Conservation (phyloP, 2,888 invertebrate genomes). For the Myopa tessellatipennis region DNA sequence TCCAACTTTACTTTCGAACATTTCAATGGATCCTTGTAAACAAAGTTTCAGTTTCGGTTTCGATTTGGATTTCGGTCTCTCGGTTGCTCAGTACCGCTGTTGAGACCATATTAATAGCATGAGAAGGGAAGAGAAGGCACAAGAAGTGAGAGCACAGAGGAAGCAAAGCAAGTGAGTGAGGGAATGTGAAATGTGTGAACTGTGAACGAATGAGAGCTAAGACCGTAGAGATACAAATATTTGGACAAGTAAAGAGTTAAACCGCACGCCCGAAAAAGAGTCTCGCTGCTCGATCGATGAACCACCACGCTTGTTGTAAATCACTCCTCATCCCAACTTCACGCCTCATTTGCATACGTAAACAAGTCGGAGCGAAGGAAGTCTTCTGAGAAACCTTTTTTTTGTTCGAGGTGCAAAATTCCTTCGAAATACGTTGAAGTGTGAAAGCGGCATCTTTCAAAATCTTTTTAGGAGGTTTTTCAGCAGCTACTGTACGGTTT, state of each 20-base stretch:
- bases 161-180: not conserved
- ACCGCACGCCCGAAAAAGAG: constrained; percentile 16
- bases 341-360: constrained; percentile 36
- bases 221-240: constrained; percentile 17
- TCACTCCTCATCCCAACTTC: constrained; percentile 20
- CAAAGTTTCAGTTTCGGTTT: constrained; percentile 10
- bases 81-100: not conserved
- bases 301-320: not conserved
- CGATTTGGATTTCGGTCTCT: not conserved
- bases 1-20: not conserved
- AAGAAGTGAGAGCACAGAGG: not conserved
- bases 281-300: constrained; percentile 4
- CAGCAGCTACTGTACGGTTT: constrained; percentile 26
- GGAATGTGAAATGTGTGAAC: not conserved
- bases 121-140: not conserved
- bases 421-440: not conserved
- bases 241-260: constrained; percentile 37
- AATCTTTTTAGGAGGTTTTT: not conserved
- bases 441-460: constrained; percentile 9
- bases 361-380: not conserved
- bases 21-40: constrained; percentile 10
- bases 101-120: not conserved
- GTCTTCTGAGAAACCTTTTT: not conserved
- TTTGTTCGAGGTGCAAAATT: not conserved
- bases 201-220: not conserved